Base-by-base conservation (phyloP, 2,888 invertebrate species). In the Amiota mariae region DNA sequence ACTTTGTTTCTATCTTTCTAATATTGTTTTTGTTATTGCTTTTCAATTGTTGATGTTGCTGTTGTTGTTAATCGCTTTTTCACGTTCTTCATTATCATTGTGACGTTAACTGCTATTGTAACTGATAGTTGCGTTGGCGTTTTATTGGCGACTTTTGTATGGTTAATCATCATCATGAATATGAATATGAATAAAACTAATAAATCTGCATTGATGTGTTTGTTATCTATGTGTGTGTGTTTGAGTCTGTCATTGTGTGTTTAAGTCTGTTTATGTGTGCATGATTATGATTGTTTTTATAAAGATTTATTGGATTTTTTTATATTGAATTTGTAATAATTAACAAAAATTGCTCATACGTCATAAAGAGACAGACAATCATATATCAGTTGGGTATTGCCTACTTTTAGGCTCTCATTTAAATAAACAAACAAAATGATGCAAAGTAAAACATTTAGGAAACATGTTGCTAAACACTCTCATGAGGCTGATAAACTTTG, bases 371-470 rank as follows among this genome's bases (percentile, higher is more conserved):
- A 36, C 36, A 36, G 2, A 24, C 24, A 24, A 1, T 2, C 24
- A 36, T 6, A 36, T 6, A 59, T 11, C 57, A 15, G 57, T 57
- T 20, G 12, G 2, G 70, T 49, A 71, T 79, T 84, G 83, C 77
- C 83, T 84, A 84, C 85, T 84, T 84, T 84, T 78, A 74, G 86
- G 83, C 83, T 81, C 82, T 18, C 72, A 76, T 73, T 72, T 71
- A 78, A 78, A 83, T 74, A 61, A 18, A 20, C 59, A 48, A 46
- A 2, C 47, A 2, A 73, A 1, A 47, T 20, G 13, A 51, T 51
- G 24, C 46, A 15, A 47, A 15, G 56, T 20, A 18, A 36, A 36
- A 20, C 18, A 20, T 20, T 59, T 2, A n/a, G 2, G 11, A 15
- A 63, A 63, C 63, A 63, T 63, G 63, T 63, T 63, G 63, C 63